Conservation (phyloP, 2,797 vertebrate species). For the Kryptolebias ocellatus region DNA sequence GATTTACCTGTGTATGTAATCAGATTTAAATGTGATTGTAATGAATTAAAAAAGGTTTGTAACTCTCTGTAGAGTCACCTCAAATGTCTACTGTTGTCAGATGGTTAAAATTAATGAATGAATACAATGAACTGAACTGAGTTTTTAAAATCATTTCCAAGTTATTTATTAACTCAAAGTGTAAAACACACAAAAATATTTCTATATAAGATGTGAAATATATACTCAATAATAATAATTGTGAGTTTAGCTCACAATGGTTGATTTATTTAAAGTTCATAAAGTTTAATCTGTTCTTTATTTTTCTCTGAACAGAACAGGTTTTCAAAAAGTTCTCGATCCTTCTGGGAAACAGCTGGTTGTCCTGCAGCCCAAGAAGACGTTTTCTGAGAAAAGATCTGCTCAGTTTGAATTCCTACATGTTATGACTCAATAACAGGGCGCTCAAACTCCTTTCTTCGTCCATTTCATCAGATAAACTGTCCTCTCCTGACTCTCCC, state of each 20-base stretch:
- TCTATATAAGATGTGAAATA: too few relatives aligned
- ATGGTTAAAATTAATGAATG: too few relatives aligned
- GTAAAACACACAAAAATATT: too few relatives aligned
- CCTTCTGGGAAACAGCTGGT: conserved; percentile 16
- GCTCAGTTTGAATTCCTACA: background rate
- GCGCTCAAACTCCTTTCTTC: too few relatives aligned
- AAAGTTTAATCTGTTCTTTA: background rate
- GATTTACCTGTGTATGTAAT: too few relatives aligned
- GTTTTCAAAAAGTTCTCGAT: background rate
- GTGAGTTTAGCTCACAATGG: background rate
- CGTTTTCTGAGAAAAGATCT: background rate
- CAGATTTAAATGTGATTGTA: too few relatives aligned
- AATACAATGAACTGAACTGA: too few relatives aligned
- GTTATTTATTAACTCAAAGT: too few relatives aligned
- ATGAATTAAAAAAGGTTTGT: too few relatives aligned
- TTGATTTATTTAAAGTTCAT: background rate
- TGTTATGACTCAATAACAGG: background rate
- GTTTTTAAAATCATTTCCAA: too few relatives aligned
- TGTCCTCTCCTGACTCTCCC: background rate
- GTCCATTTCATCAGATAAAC: background rate
- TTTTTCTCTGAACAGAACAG: background rate
- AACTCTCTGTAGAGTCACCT: too few relatives aligned
- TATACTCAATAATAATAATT: background rate
- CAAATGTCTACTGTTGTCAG: too few relatives aligned
- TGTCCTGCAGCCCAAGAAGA: background rate